These are phyloP conservation scores for Triops cancriformis DNA, from an alignment of 1,140 invertebrate genomes.

Conservation along the genomic window DNA sequence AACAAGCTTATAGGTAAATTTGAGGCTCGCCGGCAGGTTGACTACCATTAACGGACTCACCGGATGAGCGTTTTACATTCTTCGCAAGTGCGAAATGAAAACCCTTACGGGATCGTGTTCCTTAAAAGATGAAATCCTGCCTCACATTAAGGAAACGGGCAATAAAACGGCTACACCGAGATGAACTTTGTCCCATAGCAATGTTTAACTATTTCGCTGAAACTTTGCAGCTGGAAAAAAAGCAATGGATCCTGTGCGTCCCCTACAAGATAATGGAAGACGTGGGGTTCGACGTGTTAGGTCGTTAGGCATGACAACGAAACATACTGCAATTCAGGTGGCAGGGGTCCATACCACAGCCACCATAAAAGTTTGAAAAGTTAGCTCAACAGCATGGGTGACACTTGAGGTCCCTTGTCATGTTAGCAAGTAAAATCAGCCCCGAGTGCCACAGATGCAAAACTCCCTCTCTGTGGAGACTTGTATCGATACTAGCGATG, in stretches of 20 bases:
- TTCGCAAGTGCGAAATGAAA: too few relatives aligned
- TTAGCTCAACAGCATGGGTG: slow-evolving; percentile 9
- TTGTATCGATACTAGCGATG: slow-evolving; percentile 5
- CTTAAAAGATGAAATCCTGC: too few relatives aligned
- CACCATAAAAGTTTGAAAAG: slow-evolving; percentile 10
- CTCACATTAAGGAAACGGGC: too few relatives aligned
- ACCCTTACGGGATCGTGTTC: too few relatives aligned
- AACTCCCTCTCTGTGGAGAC: neutral
- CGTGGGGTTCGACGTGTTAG: neutral
- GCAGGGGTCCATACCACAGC: slow-evolving; percentile 7
- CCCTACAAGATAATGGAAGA: neutral
- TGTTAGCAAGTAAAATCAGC: slow-evolving; percentile 3
- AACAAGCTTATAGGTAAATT: neutral
- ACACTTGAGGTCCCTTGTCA: slow-evolving; percentile 13
- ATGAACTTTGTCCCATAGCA: too few relatives aligned
- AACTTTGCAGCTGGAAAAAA: too few relatives aligned
- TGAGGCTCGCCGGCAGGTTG: too few relatives aligned
- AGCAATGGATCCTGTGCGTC: neutral
- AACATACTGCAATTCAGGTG: neutral
- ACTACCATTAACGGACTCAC: too few relatives aligned
- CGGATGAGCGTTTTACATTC: too few relatives aligned
- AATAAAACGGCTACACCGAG: too few relatives aligned
- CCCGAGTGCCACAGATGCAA: neutral
- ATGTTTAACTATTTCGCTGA: too few relatives aligned
- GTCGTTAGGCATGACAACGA: neutral